A percentile compares a stretch with the other conserved stretches of the same genome.
Evolutionary conservation across 1,140 invertebrate genomes (phyloP).

Genomic region (Drosophila ercepeae): DNA sequence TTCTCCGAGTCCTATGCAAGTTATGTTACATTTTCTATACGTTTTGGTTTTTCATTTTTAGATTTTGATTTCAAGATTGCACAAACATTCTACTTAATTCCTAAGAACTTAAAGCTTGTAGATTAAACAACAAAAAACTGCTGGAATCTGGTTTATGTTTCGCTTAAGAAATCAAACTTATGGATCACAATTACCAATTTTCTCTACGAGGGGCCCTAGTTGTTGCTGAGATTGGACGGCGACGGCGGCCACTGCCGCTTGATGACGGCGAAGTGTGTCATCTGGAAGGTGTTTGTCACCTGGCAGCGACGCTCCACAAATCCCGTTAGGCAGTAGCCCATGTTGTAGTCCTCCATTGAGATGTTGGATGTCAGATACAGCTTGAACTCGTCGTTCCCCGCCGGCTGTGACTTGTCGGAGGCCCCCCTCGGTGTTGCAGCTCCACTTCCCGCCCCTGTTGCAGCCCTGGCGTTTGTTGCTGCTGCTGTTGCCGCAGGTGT

Average conservation of each 20-base stretch:
- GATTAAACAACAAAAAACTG: neutral
- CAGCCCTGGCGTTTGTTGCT: conserved; percentile 2
- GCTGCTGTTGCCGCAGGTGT: conserved; percentile 29
- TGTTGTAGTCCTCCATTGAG: conserved; percentile 91
- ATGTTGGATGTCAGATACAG: conserved; percentile 83
- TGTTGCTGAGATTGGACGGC: conserved; percentile 67
- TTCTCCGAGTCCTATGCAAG: conserved; percentile 8
- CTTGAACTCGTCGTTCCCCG: conserved; percentile 79
- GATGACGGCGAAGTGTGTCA: conserved; percentile 94
- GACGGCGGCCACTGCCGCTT: conserved; percentile 85
- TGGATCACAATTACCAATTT: conserved; percentile 53
- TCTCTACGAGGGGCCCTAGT: conserved; percentile 45
- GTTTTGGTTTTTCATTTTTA: conserved; percentile 19
- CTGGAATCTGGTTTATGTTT: neutral
- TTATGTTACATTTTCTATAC: conserved; percentile 31
- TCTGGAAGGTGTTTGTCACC: conserved; percentile 90
- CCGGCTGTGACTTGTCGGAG: conserved; percentile 57
- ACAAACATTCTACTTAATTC: conserved; percentile 34
- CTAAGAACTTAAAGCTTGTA: conserved; percentile 26
- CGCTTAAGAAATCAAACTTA: neutral
- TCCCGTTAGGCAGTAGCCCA: conserved; percentile 94
- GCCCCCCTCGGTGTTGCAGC: neutral
- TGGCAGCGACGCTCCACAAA: conserved; percentile 92
- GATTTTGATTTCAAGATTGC: conserved; percentile 42
- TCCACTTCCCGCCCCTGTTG: conserved; percentile 8